These are phyloP conservation scores for Neomorphus geoffroyi DNA, from an alignment of 2,797 vertebrate genomes.

Conservation along the genomic window DNA sequence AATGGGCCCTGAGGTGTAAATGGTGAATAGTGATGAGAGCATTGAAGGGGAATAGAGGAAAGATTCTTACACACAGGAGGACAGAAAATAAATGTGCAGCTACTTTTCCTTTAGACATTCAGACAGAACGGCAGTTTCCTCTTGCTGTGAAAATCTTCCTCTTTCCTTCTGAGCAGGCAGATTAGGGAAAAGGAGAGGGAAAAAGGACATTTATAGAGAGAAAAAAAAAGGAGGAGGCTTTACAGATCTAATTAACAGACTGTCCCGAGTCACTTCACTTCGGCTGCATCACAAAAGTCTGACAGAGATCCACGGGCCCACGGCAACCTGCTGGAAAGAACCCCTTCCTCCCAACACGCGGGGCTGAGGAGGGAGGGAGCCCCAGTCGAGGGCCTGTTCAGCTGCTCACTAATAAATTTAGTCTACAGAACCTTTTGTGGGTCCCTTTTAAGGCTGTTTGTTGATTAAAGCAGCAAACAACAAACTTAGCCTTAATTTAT, in stretches of 20 bases:
- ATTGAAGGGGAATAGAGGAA: neutral
- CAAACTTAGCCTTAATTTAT: conserved; percentile 71
- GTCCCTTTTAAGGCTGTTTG: conserved; percentile 57
- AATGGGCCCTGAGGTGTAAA: neutral
- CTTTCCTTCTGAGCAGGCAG: neutral
- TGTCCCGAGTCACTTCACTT: neutral
- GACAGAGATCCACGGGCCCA: conserved; percentile 20
- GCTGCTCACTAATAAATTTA: conserved; percentile 65
- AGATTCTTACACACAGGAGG: neutral
- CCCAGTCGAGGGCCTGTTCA: conserved; percentile 2
- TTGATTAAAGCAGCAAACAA: conserved; percentile 70
- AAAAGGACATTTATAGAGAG: neutral
- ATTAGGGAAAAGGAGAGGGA: neutral
- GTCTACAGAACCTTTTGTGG: conserved; percentile 67
- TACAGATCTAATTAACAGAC: conserved; percentile 45
- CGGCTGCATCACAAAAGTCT: conserved; percentile 33
- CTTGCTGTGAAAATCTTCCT: neutral
- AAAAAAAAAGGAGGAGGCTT: neutral
- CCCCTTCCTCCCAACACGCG: neutral
- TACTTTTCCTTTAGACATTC: neutral
- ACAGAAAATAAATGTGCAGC: neutral
- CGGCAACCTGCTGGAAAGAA: neutral
- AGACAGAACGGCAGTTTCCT: neutral
- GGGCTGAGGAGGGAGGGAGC: conserved; percentile 16
- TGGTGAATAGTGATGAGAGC: neutral